Base-by-base conservation (phyloP, 2,888 invertebrate species). In the Steinernema scapterisci region DNA sequence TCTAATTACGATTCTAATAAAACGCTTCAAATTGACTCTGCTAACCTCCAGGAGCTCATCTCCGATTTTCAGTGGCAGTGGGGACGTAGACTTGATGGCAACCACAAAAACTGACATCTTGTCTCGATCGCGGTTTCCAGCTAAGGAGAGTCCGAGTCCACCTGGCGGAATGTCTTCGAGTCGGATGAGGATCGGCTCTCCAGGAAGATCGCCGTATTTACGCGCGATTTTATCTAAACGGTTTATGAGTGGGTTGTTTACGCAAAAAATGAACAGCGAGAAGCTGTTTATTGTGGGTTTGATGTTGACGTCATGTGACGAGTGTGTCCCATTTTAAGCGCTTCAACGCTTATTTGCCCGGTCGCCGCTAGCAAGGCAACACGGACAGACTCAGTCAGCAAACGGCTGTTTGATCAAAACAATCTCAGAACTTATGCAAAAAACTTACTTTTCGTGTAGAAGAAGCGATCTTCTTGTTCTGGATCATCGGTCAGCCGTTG, bases 21-120 rank as follows among this genome's bases (percentile, higher is more conserved):
- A 38, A 38, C 38, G n/a, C 38, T 6, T 38, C 9, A 38, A 38
- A 38, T 38, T 38, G 5, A 38, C 3, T 6, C 9, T 38, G 3
- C 38, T 74, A 83, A 95, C 95, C 92, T 96, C 95, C 46, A 96
- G 90, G 80, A 97, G 92, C 89, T 97, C 96, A 88, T 99, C 99
- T 0, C 96, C 97, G 21, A 95, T 92, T 88, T 92, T 91, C 45
- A 99, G 91, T 7, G 92, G 92, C 56, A 86, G 73, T 5, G 92
- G 91, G 16, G 96, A 95, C 1, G 92, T 92, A 0, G 95, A 94
- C 89, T 95, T 93, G 73, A 99, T 90, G n/a, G 95, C 97, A 83
- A 95, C 95, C 38, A 99, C 92, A 89, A 96, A 96, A 76, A 95
- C 95, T 31, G 95, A 76, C 48, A 80, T 80, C 25, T 83, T 74